Conservation (phyloP, 2,888 invertebrate genomes). For the Chalcis sispes region DNA sequence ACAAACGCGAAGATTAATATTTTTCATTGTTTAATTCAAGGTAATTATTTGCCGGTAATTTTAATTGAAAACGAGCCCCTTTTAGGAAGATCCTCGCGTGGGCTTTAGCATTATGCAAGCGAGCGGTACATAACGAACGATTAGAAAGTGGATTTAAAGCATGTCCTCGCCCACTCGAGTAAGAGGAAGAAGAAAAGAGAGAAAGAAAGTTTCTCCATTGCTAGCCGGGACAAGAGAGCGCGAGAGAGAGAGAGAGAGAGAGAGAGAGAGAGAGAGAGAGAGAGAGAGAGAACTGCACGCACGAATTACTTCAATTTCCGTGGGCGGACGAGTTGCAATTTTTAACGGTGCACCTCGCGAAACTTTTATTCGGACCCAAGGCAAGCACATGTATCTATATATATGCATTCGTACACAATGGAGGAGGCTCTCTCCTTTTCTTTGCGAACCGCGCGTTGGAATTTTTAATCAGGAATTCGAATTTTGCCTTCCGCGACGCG, state of each 20-base stretch:
- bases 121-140: slow-evolving; percentile 18
- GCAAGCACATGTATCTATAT: too few species aligned
- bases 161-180: slow-evolving; percentile 4
- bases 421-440: not conserved
- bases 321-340: slow-evolving; percentile 30
- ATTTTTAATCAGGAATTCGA: slow-evolving; percentile 52
- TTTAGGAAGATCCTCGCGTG: not conserved
- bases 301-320: slow-evolving; percentile 7
- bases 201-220: too few species aligned
- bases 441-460: slow-evolving; percentile 10
- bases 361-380: too few species aligned
- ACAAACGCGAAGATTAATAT: too few species aligned
- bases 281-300: not conserved
- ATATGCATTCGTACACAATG: too few species aligned
- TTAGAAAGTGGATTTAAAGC: slow-evolving; percentile 53
- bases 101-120: slow-evolving; percentile 20
- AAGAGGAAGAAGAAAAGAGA: not conserved
- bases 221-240: too few species aligned
- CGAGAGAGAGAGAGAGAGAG: slow-evolving; percentile 9
- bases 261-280: slow-evolving; percentile 13
- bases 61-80: slow-evolving; percentile 35
- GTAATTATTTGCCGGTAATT: slow-evolving; percentile 11
- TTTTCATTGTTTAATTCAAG: not conserved
- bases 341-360: too few species aligned
- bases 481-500: slow-evolving; percentile 11